A percentile compares a stretch with the other conserved stretches of the same genome.
These are phyloP conservation scores for silkworm (Bombyx mori) DNA, from an alignment of 1,140 invertebrate species.

Conservation along the genomic window ASM3026992v2 NC_085115.1:8048501-8049000, in stretches of 20 bases:
- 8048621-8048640: conserved; percentile 37
- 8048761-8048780: conserved; percentile 90
- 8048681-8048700: conserved; percentile 44
- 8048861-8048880: conserved; percentile 84
- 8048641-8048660: conserved; percentile 51
- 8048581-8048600: conserved; percentile 37
- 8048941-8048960: conserved; percentile 83
- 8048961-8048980: conserved; percentile 60
- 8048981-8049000: conserved; percentile 68
- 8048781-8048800: conserved; percentile 80
- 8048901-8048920: conserved; percentile 79
- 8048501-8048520: conserved; percentile 32
- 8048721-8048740: conserved; percentile 23
- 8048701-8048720: conserved; percentile 46
- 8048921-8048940: conserved; percentile 88
- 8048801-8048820: conserved; percentile 73
- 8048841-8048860: conserved; percentile 89
- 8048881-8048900: conserved; percentile 90
- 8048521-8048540: conserved; percentile 29
- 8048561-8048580: conserved; percentile 31
- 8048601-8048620: conserved; percentile 42
- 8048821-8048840: conserved; percentile 85
- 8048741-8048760: conserved; percentile 77
- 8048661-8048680: conserved; percentile 29
- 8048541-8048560: conserved; percentile 33